Conservation (phyloP, 1,140 invertebrate species). For the Calosoma granatense region DNA sequence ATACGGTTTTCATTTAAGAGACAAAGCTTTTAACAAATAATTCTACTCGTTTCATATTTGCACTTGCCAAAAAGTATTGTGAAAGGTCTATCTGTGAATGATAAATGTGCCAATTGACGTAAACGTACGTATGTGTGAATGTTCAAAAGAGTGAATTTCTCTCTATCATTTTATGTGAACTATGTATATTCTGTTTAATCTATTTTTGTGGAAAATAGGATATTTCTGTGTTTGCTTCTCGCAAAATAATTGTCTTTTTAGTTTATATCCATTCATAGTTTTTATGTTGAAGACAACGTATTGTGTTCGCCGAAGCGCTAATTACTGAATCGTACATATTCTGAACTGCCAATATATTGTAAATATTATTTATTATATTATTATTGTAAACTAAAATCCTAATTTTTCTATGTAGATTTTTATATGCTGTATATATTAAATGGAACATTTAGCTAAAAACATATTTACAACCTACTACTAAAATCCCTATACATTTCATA, state of each 20-base stretch:
- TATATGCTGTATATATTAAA: neutral
- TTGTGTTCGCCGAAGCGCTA: too few relatives aligned
- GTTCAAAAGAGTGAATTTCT: neutral
- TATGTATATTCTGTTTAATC: neutral
- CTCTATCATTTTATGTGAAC: neutral
- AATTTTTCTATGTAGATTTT: slow-evolving; percentile 5
- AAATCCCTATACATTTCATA: too few relatives aligned
- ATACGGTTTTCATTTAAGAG: too few relatives aligned
- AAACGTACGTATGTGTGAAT: neutral
- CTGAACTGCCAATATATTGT: neutral
- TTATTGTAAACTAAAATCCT: neutral
- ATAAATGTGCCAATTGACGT: neutral
- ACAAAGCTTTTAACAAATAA: too few relatives aligned
- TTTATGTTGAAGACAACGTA: neutral
- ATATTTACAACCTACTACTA: too few relatives aligned
- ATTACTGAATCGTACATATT: neutral
- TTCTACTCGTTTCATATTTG: too few relatives aligned
- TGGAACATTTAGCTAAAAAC: neutral
- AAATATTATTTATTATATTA: neutral
- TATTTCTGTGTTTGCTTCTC: neutral
- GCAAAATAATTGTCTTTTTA: neutral
- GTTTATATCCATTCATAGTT: neutral
- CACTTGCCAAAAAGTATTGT: neutral
- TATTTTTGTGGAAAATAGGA: neutral
- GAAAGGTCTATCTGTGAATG: slow-evolving; percentile 1